Evolutionary conservation across 1,140 invertebrate genomes (phyloP).

Genomic region (Mesaphorura yosii): DNA sequence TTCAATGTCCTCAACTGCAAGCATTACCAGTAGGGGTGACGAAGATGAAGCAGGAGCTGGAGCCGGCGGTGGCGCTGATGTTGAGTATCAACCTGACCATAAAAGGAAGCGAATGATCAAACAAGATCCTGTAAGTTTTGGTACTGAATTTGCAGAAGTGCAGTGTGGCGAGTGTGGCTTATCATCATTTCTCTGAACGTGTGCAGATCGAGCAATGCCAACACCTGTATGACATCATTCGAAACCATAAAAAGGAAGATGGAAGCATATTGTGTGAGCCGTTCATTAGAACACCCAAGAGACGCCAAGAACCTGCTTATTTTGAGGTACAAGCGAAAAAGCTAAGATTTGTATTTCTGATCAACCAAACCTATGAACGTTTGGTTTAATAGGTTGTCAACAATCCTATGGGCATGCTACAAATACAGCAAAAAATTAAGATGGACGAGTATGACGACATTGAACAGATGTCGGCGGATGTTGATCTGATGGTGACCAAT

Average conservation of each 20-base stretch:
- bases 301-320: slow-evolving; percentile 76
- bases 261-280: slow-evolving; percentile 80
- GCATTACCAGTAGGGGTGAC: slow-evolving; percentile 21
- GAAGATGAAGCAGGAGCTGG: slow-evolving; percentile 10
- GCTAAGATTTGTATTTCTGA: not conserved
- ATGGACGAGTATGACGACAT: slow-evolving; percentile 86
- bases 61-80: slow-evolving; percentile 6
- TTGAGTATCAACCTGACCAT: slow-evolving; percentile 25
- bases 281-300: slow-evolving; percentile 85
- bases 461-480: slow-evolving; percentile 72
- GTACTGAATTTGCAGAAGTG: not conserved
- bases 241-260: slow-evolving; percentile 85
- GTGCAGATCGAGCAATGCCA: slow-evolving; percentile 71
- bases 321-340: slow-evolving; percentile 50
- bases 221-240: slow-evolving; percentile 79
- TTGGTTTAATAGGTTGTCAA: slow-evolving; percentile 55
- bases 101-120: slow-evolving; percentile 23
- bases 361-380: not conserved
- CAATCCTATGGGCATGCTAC: slow-evolving; percentile 84
- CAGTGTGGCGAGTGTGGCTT: not conserved
- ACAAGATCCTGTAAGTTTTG: slow-evolving; percentile 22
- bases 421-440: slow-evolving; percentile 91
- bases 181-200: slow-evolving; percentile 2
- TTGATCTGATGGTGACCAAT: slow-evolving; percentile 82
- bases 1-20: slow-evolving; percentile 26